phyloP scores from a whole-genome alignment of 2,113 vertebrate genomes.

The Catharus fuscescens region DNA sequence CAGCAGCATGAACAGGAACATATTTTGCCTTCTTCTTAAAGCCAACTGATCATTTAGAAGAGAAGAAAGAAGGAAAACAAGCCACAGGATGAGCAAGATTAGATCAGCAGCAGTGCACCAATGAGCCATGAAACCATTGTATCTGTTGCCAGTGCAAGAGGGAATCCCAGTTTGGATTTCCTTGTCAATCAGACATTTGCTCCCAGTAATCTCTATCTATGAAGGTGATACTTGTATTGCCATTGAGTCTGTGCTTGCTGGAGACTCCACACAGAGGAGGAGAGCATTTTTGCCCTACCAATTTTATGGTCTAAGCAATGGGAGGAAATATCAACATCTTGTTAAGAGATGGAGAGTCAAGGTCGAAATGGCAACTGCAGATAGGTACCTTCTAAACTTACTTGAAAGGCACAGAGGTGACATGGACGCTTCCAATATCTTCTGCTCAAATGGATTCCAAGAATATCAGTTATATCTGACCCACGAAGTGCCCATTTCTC shows the following conservation, averaged over 20 bases:
- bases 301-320: background rate
- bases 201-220: background rate
- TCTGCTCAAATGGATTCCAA: background rate
- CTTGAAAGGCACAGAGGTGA: background rate
- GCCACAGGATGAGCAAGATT: background rate
- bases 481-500: background rate
- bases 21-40: conserved; percentile 81
- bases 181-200: background rate
- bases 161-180: background rate
- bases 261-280: background rate
- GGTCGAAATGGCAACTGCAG: background rate
- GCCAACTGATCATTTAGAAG: conserved; percentile 75
- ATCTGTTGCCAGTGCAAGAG: background rate
- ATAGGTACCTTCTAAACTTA: background rate
- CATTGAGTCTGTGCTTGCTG: background rate
- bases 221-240: background rate
- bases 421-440: background rate
- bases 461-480: background rate
- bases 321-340: background rate
- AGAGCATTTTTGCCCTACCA: background rate
- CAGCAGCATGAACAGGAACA: conserved; percentile 66
- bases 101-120: background rate
- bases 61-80: background rate
- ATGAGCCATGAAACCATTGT: background rate
- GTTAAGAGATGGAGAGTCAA: background rate